Base-by-base conservation (phyloP, 1,140 invertebrate genomes). In the Tachypleus tridentatus region DNA sequence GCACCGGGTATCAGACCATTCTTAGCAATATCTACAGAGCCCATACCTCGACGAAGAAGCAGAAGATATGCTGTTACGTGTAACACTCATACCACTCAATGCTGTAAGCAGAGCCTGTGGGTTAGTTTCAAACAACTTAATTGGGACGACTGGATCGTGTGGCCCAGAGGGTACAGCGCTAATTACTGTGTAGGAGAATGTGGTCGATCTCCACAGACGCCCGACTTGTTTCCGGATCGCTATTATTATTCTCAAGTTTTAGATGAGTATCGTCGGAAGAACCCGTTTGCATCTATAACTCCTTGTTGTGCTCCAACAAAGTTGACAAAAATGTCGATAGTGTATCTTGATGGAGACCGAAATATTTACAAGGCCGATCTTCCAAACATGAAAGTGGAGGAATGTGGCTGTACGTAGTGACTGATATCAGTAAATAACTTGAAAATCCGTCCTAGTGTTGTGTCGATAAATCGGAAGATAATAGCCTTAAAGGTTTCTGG, bases 61-160 rank as follows among this genome's bases (percentile, higher is more conserved):
- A 84, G 88, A 65, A 83, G 90, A 72, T 80, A 87, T 60, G 87
- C 90, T 52, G 81, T 93, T 57, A 89, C 92, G 73, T 93, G 90
- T 76, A 85, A 86, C 84, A 67, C 79, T 82, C 60, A 83, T 61
- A 74, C 83, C 67, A 88, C 86, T 65, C 86, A 88, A 74, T 96
- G 93, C 77, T 95, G 92, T 78, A 91, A 93, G 72, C 86, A 94
- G 75, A 84, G 86, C 48, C 90, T 94, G 77, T 92, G 89, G 79
- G 89, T 96, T 57, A 90, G 85, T 75, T 96, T 96, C 78, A 86
- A 86, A 68, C 85, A 89, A 63, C 82, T 96, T 10, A 91, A 91
- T 63, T 96, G 92, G 92, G 90, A 93, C 75, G 91, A 93, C 79
- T 94, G 91, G 89, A 92, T 97, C 72, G 93, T 95, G 67, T 90